A percentile compares a stretch with the other conserved stretches of the same genome.
These are phyloP conservation scores for Harpalus rufipes DNA, from an alignment of 2,888 invertebrate species.

Conservation along the genomic window DNA sequence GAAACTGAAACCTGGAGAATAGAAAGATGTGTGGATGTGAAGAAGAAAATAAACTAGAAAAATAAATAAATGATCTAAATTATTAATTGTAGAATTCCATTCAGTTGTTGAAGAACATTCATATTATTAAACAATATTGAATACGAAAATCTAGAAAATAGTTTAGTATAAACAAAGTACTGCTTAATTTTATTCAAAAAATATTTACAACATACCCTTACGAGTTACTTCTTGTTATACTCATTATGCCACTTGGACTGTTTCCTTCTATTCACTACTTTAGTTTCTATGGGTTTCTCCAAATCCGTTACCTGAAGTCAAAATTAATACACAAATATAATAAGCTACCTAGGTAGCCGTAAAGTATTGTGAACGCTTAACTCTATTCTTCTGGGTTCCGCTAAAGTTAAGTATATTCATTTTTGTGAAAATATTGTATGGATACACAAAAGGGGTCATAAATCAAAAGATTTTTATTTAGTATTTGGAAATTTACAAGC, in stretches of 20 bases:
- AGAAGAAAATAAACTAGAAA: too few relatives aligned
- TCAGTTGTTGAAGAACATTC: too few relatives aligned
- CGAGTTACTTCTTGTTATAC: too few relatives aligned
- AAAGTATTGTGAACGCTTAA: slow-evolving; percentile 6
- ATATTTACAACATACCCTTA: too few relatives aligned
- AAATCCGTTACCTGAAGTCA: slow-evolving; percentile 42
- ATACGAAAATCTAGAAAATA: too few relatives aligned
- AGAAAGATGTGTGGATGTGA: too few relatives aligned
- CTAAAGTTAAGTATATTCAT: background rate
- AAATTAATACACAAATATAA: slow-evolving; percentile 19
- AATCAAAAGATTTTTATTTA: slow-evolving; percentile 31
- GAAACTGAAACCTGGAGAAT: too few relatives aligned
- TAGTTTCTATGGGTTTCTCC: slow-evolving; percentile 26
- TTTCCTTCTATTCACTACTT: background rate
- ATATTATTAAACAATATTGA: too few relatives aligned
- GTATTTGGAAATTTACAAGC: background rate
- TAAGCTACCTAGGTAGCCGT: slow-evolving; percentile 34
- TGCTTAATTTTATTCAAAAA: too few relatives aligned
- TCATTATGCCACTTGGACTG: background rate
- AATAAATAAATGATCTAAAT: too few relatives aligned
- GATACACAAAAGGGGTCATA: slow-evolving; percentile 15
- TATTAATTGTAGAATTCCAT: too few relatives aligned
- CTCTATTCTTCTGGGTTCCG: background rate
- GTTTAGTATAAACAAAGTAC: too few relatives aligned
- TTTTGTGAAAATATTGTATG: slow-evolving; percentile 16